Evolutionary conservation across 2,888 invertebrate species (phyloP), one percentile per base, ranked within the genome.

Genomic region (Xylophagus ater): DNA sequence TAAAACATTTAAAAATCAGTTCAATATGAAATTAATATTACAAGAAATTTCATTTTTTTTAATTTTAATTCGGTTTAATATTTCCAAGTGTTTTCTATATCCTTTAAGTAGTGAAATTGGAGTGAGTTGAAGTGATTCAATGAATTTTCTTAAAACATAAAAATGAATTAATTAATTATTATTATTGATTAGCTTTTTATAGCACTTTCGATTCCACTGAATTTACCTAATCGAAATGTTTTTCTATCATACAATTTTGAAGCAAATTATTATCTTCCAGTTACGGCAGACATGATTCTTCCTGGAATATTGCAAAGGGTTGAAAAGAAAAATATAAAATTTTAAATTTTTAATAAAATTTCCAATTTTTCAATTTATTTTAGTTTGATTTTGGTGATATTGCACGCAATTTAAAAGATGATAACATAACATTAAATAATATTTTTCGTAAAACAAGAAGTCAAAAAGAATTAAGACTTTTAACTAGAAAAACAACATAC

Each of bases 231-330:
- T 46, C 74, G 76, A 48, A 76, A 78, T 54, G 74, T 81, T 4
- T 81, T 79, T 51, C 63, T 82, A 36, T 79, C 82, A 0, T 80
- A 78, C 55, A 81, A 81, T 62, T 78, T 82, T 53, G 82, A 82
- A 53, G 72, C 77, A 0, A 76, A 74, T 54, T 83, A 79, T 60
- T 62, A 58, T 29, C 57, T 76, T 4, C 73, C 81, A 1, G 68
- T 58, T 13, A 79, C 78, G 51, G 68, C 72, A 17, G 71, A 71
- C 1, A 65, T 73, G 43, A 67, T 73, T 2, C 70, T 73, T 34
- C 69, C 73, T 56, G 47, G 72, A 14, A 70, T 72, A 51, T 69
- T 65, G 30, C 54, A 73, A 41, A 69, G 72, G 35, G 76, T 75
- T n/a, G n/a, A n/a, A n/a, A n/a, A n/a, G n/a, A n/a, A n/a, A n/a